These are phyloP conservation scores for Drosophila eohydei DNA, from an alignment of 2,888 invertebrate genomes.

Conservation along the genomic window DNA sequence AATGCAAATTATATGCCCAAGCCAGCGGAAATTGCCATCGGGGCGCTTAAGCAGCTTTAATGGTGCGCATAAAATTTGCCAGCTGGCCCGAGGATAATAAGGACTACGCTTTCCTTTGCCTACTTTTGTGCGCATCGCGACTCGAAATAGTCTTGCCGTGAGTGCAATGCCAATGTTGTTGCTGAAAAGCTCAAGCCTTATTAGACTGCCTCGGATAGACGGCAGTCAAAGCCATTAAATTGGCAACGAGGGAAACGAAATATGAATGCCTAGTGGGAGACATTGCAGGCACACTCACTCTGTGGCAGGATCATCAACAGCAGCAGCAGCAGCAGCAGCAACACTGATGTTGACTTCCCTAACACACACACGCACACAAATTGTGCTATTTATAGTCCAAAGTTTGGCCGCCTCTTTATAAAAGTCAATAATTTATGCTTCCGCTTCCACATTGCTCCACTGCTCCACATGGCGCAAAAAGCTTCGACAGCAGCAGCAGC, in stretches of 20 bases:
- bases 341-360: conserved; percentile 10
- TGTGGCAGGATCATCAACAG: conserved; percentile 5
- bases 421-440: conserved; percentile 73
- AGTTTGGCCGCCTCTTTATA: conserved; percentile 18
- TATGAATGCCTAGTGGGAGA: conserved; percentile 22
- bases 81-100: conserved; percentile 47
- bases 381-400: conserved; percentile 66
- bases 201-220: conserved; percentile 44
- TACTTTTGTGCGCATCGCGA: conserved; percentile 57
- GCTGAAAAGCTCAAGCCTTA: conserved; percentile 49
- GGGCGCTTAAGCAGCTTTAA: conserved; percentile 72
- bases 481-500: conserved; percentile 20
- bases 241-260: conserved; percentile 9
- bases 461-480: conserved; percentile 20
- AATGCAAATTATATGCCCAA: conserved; percentile 46
- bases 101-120: conserved; percentile 51
- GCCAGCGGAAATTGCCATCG: conserved; percentile 53
- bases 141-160: conserved; percentile 44
- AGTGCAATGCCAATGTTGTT: conserved; percentile 59
- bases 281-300: not conserved
- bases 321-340: not conserved
- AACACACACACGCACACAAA: conserved; percentile 13
- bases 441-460: conserved; percentile 35
- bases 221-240: conserved; percentile 22
- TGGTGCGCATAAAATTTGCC: conserved; percentile 62